Conservation (phyloP, 2,113 vertebrate genomes). For the Odontesthes bonariensis region DNA sequence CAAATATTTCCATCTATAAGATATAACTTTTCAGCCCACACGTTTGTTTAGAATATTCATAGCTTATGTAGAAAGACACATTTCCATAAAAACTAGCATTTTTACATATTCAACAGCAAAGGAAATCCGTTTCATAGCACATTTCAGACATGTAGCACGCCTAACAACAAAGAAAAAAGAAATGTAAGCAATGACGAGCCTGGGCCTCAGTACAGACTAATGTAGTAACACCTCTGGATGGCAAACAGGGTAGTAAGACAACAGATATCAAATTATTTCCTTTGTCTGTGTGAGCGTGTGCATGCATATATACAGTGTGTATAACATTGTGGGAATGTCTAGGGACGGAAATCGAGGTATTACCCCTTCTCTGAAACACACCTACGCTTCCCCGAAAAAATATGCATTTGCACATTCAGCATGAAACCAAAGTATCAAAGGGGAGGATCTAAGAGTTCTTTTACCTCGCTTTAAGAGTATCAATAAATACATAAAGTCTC, state of each 20-base stretch:
- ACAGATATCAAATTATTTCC: slow-evolving; percentile 1
- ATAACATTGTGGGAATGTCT: slow-evolving; percentile 58
- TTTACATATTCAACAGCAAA: neutral
- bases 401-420: slow-evolving; percentile 69
- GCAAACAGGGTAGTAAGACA: slow-evolving; percentile 14
- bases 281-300: neutral
- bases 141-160: neutral
- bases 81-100: neutral
- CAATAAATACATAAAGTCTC: slow-evolving; percentile 14
- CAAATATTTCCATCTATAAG: neutral
- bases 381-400: slow-evolving; percentile 73
- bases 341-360: slow-evolving; percentile 57
- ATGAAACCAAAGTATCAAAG: slow-evolving; percentile 60
- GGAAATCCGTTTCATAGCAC: neutral
- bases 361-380: slow-evolving; percentile 62
- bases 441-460: slow-evolving; percentile 39
- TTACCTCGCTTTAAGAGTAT: slow-evolving; percentile 58
- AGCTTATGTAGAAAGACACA: neutral
- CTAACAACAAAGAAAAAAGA: neutral
- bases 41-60: neutral
- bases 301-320: neutral
- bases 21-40: neutral
- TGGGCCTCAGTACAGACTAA: neutral
- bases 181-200: neutral
- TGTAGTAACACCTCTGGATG: neutral